A percentile compares a stretch with the other conserved stretches of the same genome.
Evolutionary conservation across 2,888 invertebrate species (phyloP).

Genomic region (Mesoligia furuncula): DNA sequence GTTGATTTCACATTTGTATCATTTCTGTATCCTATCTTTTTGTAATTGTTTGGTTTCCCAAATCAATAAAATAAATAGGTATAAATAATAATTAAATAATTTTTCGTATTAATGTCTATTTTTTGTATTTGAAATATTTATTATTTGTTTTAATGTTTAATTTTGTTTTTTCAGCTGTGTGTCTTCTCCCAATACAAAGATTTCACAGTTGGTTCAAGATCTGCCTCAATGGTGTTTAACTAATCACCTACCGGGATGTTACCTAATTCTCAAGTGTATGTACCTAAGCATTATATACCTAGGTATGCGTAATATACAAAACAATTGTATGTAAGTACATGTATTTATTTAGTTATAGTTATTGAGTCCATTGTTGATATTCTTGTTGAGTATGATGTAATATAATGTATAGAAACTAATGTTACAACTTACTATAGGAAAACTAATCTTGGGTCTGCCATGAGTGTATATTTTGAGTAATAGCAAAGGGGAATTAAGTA

Average conservation of each 20-base stretch:
- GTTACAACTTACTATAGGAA: slow-evolving; percentile 70
- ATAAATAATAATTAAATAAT: too few relatives aligned
- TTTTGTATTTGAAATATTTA: neutral
- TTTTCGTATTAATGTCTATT: neutral
- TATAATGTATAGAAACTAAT: slow-evolving; percentile 77
- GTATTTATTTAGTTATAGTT: slow-evolving; percentile 85
- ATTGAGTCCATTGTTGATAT: slow-evolving; percentile 90
- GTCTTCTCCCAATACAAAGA: slow-evolving; percentile 98
- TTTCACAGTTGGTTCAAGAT: slow-evolving; percentile 96
- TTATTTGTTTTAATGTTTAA: slow-evolving; percentile 11
- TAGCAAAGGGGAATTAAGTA: slow-evolving; percentile 51
- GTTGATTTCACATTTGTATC: too few relatives aligned
- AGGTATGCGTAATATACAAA: slow-evolving; percentile 66
- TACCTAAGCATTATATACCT: slow-evolving; percentile 63
- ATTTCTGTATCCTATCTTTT: too few relatives aligned
- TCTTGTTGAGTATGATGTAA: slow-evolving; percentile 90
- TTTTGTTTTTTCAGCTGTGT: slow-evolving; percentile 93
- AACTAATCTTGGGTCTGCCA: slow-evolving; percentile 66
- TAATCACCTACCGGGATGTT: slow-evolving; percentile 74
- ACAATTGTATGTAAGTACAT: slow-evolving; percentile 68
- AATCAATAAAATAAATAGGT: too few relatives aligned
- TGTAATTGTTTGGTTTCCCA: too few relatives aligned
- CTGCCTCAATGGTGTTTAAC: slow-evolving; percentile 92
- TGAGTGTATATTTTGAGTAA: slow-evolving; percentile 67
- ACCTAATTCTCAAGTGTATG: slow-evolving; percentile 68